Evolutionary conservation across 2,888 invertebrate genomes (phyloP), one percentile per base, ranked within the genome.

Genomic region (Eupithecia vulgata): DNA sequence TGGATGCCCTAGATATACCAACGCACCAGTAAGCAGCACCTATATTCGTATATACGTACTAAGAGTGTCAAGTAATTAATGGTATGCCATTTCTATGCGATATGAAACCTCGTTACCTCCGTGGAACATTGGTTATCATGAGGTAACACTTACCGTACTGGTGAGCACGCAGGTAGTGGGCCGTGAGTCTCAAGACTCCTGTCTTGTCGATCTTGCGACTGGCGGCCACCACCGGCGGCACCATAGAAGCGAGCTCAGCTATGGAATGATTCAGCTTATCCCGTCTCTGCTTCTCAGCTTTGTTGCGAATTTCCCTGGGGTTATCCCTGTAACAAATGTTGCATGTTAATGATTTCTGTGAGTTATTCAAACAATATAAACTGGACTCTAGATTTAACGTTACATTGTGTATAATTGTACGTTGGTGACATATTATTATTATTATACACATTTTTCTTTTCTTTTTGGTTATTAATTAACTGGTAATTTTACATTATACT

Each of bases 171-270:
- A 99, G 93, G 85, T 96, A 97, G 81, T 98, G 97, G 1, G 98
- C 98, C 0, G 98, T 96, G 75, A 98, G 96, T 70, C 98, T 95
- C 45, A 99, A 95, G 35, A 98, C 96, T 71, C 97, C 97, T n/a
- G 98, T 98, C 91, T 98, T 99, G 94, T 98, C 98, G 81, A 98
- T 95, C 82, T 97, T 96, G 79, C 97, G 96, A 21, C 96, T 95
- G 78, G 97, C 96, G 79, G 95, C 95, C 10, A 97, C 95, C 61
- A 98, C 97, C 81, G 97, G 96, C 0, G 98, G 98, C 74, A 98
- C 97, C 87, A 98, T 95, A 5, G 95, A 93, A 1, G 98, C 97
- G 85, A 99, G 94, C 85, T 97, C 96, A 37, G 96, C 95, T 79
- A 99, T 97, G 80, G 96, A 97, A 74, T 96, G 95, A 91, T 98